Base-by-base conservation (phyloP, 1,140 invertebrate genomes). In the Coboldia fuscipes region DNA sequence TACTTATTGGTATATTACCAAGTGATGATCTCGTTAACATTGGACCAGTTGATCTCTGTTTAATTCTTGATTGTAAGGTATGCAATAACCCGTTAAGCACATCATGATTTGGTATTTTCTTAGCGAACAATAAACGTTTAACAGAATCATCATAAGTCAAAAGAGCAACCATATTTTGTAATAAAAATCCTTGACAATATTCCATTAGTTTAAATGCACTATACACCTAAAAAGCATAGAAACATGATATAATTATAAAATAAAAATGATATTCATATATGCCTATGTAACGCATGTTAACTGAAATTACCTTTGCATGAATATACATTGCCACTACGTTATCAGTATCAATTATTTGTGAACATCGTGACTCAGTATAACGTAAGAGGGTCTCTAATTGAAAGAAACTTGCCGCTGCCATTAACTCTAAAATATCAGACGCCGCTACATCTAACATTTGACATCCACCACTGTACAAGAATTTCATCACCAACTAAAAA, bases 121-220 rank as follows among this genome's bases (percentile, higher is more conserved):
- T 88, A 24, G 83, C 83, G 42, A 89, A 88, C 13, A 89, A 65
- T 14, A 89, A 56, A 40, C 82, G 67, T 45, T 86, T 84, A 0
- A 88, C 82, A 1, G 81, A 85, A 47, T 89, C 83, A 42, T 90
- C 83, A 40, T 86, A 86, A 0, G 83, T 88, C 18, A 89, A 60
- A 2, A 89, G 59, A n/a, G 82, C 78, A 2, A 89, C 81, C 82
- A 92, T 84, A 50, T 89, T 89, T 58, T 92, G 84, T 27, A 92
- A 61, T 12, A 92, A 57, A 54, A 88, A 86, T 22, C 82, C 80
- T 62, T 89, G 83, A 47, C 84, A 89, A 56, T 83, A 89, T 54
- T 88, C 79, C 40, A 88, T 56, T 17, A 92, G 57, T 47, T 85
- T 76, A 10, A 69, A 66, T 13, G 84, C 84, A 46, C 81, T 84